Conservation (phyloP, 2,888 invertebrate species). For the Oxytorus armatus region DNA sequence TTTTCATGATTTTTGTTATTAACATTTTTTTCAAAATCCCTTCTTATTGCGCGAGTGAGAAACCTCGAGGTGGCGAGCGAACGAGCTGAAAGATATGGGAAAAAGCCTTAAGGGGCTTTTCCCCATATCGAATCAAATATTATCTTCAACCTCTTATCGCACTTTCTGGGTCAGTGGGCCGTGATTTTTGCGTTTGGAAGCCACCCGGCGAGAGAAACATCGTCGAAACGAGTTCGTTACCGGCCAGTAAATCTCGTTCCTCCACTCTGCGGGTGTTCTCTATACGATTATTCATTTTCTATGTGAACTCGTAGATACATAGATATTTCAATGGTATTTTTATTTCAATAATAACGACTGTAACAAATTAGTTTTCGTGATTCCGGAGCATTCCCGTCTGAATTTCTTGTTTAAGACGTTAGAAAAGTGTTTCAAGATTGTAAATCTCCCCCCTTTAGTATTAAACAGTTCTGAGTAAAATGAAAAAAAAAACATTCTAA, state of each 20-base stretch:
- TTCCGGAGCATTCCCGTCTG: too few species aligned
- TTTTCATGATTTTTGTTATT: too few species aligned
- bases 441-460: too few species aligned
- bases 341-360: too few species aligned
- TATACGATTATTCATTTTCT: conserved; percentile 42
- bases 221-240: conserved; percentile 60
- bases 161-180: conserved; percentile 80
- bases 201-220: conserved; percentile 38
- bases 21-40: too few species aligned
- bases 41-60: too few species aligned
- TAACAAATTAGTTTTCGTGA: too few species aligned
- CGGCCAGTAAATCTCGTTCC: conserved; percentile 5
- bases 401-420: too few species aligned
- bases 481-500: too few species aligned
- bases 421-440: too few species aligned
- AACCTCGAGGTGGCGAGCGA: background rate
- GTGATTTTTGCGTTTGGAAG: conserved; percentile 72
- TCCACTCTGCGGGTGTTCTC: conserved; percentile 42
- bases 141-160: conserved; percentile 60
- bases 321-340: too few species aligned
- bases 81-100: conserved; percentile 3
- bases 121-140: conserved; percentile 1
- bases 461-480: too few species aligned
- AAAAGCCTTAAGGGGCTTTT: background rate
- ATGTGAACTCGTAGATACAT: background rate